Conservation (phyloP, 2,797 vertebrate species). For the Triplophysa bombifrons region DNA sequence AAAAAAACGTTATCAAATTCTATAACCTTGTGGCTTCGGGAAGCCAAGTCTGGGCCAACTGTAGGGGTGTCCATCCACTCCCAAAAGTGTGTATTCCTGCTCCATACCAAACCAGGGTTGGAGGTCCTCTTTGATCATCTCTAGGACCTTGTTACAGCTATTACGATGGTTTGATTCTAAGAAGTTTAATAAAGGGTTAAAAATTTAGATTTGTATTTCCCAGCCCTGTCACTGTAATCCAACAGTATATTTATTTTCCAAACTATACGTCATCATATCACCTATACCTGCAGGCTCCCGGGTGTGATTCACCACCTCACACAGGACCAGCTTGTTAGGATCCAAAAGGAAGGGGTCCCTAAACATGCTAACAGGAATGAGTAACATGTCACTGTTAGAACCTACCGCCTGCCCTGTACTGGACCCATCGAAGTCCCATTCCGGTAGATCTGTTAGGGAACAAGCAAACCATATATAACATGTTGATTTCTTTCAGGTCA, state of each 20-base stretch:
- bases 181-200: not conserved
- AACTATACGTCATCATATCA: no score
- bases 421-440: conserved; percentile 83
- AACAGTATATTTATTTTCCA: no score
- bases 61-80: conserved; percentile 79
- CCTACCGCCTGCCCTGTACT: conserved; percentile 81
- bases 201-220: not conserved
- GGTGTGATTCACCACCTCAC: conserved; percentile 86
- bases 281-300: conserved; percentile 66
- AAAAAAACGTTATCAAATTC: not conserved
- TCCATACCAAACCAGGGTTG: conserved; percentile 88
- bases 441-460: conserved; percentile 70
- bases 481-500: not conserved
- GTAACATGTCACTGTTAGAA: conserved; percentile 87
- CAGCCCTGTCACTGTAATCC: no score
- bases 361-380: conserved; percentile 83
- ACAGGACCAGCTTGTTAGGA: conserved; percentile 90
- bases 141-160: conserved; percentile 81
- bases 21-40: conserved; percentile 83
- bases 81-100: conserved; percentile 86
- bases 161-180: conserved; percentile 82
- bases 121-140: conserved; percentile 74
- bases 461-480: not conserved
- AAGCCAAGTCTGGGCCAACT: conserved; percentile 84
- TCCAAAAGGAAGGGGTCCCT: conserved; percentile 84